A percentile compares a stretch with the other conserved stretches of the same genome.
Evolutionary conservation across 2,113 vertebrate genomes (phyloP).

Genomic region (Clarias batrachus): DNA sequence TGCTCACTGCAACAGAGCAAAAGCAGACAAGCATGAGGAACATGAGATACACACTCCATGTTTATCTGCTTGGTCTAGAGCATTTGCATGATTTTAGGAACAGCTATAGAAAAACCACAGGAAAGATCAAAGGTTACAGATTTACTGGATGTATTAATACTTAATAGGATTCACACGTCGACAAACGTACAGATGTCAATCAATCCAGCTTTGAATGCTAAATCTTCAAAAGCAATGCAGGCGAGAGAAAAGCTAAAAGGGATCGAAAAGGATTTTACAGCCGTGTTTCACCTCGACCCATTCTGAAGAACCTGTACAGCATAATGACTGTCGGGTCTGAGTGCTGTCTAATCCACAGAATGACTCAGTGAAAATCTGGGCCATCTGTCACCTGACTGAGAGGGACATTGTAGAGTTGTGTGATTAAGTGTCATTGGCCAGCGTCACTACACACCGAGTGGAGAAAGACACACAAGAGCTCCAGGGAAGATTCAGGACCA

Average conservation of each 20-base stretch:
- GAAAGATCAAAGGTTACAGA: not conserved
- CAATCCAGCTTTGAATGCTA: not conserved
- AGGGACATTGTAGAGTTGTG: not conserved
- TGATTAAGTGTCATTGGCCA: not conserved
- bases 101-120: not conserved
- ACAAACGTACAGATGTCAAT: not conserved
- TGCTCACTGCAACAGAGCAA: conserved; percentile 82
- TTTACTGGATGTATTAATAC: no score
- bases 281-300: not conserved
- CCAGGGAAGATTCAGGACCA: not conserved
- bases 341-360: not conserved
- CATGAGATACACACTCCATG: not conserved
- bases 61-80: not conserved
- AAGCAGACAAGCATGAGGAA: not conserved
- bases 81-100: no score
- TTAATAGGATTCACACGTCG: not conserved
- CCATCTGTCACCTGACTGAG: not conserved
- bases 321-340: conserved; percentile 2
- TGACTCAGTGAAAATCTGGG: not conserved
- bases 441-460: not conserved
- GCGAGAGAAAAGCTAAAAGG: not conserved
- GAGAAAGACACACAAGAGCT: not conserved
- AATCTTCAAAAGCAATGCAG: not conserved
- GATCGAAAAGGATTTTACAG: not conserved
- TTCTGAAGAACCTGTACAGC: not conserved